Conservation (phyloP, 2,888 invertebrate species). For the Ischnura elegans region DNA sequence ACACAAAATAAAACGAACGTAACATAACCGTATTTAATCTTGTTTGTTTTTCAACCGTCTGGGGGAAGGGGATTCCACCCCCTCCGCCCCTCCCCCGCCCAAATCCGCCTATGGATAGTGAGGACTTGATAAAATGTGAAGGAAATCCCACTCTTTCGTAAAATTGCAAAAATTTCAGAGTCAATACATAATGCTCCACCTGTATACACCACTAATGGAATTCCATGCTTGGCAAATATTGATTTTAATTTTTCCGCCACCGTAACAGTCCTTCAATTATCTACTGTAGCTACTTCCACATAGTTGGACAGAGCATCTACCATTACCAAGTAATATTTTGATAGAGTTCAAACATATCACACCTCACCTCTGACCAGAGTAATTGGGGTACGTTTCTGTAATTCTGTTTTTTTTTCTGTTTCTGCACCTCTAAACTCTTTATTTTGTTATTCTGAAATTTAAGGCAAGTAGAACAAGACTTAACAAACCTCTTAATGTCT, state of each 20-base stretch:
- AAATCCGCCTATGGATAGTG: too few species aligned
- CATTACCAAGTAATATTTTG: too few species aligned
- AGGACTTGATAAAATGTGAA: too few species aligned
- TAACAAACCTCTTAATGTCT: neutral
- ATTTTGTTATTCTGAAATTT: neutral
- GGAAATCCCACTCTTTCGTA: neutral
- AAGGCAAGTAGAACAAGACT: neutral
- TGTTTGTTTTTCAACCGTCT: too few species aligned
- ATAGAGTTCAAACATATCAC: too few species aligned
- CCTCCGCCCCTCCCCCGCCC: too few species aligned
- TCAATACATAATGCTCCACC: neutral
- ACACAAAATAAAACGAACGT: too few species aligned
- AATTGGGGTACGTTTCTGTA: neutral
- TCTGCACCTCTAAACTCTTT: neutral
- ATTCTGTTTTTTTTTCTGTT: too few species aligned
- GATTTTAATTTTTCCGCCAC: neutral
- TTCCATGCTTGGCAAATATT: neutral
- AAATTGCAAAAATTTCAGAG: neutral
- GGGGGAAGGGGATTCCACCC: too few species aligned
- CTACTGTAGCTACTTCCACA: neutral
- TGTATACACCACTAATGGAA: neutral
- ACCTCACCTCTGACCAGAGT: too few species aligned
- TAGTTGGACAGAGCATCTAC: neutral
- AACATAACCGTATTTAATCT: too few species aligned
- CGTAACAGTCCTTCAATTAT: neutral